phyloP scores from a whole-genome alignment of 2,888 invertebrate species.

The Ellobium chinense region DNA sequence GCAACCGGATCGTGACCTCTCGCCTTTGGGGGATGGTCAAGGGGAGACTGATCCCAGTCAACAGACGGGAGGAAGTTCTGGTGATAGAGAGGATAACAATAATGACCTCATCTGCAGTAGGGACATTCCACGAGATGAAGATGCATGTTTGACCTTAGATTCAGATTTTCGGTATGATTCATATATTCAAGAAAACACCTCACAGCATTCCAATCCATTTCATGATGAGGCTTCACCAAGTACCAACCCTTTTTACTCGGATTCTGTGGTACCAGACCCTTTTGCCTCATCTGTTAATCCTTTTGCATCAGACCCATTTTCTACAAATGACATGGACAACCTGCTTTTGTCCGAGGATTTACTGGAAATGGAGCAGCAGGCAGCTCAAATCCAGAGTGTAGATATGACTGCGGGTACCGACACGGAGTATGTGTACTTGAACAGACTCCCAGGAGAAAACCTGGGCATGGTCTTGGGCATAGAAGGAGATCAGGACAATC shows the following conservation, averaged over 20 bases:
- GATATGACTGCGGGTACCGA: background rate
- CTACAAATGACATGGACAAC: background rate
- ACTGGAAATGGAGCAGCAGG: background rate
- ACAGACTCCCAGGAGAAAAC: slow-evolving; percentile 92
- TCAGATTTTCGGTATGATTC: background rate
- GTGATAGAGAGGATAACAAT: background rate
- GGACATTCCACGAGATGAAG: background rate
- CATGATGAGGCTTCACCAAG: background rate
- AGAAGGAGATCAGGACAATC: slow-evolving; percentile 91
- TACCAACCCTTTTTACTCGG: background rate
- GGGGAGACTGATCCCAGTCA: background rate
- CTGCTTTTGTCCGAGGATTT: background rate
- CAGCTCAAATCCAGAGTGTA: background rate
- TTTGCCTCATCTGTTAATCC: background rate
- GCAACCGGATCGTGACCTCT: background rate
- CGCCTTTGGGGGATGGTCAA: background rate
- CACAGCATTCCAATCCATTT: background rate
- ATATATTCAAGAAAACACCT: background rate
- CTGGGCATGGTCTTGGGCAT: slow-evolving; percentile 95
- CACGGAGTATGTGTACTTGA: slow-evolving; percentile 83
- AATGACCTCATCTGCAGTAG: background rate
- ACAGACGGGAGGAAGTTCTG: background rate
- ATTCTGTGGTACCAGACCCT: background rate
- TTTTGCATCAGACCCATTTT: background rate
- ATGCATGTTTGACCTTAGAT: background rate